Percentiles rank a stretch among this genome's conserved stretches.
Conservation (phyloP, 2,888 invertebrate species). For the Drosophila tripunctata region DNA sequence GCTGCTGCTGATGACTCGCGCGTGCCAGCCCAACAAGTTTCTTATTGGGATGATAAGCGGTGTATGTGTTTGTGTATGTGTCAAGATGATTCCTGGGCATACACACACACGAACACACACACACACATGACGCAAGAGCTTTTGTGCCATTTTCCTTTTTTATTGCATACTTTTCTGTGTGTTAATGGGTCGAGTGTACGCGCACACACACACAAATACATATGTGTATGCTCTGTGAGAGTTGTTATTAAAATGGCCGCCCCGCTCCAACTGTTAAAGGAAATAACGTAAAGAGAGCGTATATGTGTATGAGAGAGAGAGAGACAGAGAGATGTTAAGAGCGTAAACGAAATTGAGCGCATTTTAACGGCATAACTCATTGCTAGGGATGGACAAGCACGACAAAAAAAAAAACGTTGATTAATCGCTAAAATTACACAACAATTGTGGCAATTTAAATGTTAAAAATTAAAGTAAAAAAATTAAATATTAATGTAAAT, state of each 20-base stretch:
- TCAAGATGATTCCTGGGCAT: constrained; percentile 64
- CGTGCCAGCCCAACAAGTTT: constrained; percentile 71
- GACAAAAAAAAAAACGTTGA: no score
- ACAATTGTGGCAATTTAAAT: no score
- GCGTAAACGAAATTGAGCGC: no score
- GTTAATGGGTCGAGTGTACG: constrained; percentile 60
- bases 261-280: constrained; percentile 18
- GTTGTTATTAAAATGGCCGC: constrained; percentile 59
- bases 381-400: no score
- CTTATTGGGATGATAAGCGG: constrained; percentile 65
- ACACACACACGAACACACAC: no score
- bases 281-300: constrained; percentile 1
- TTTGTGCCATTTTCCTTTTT: constrained; percentile 42
- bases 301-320: no score
- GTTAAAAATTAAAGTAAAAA: no score
- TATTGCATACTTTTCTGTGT: constrained; percentile 77
- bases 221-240: constrained; percentile 34
- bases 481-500: no score
- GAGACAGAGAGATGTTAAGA: no score
- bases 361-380: no score
- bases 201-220: constrained; percentile 34
- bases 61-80: constrained; percentile 10
- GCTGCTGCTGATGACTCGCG: constrained; percentile 49
- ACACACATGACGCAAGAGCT: constrained; percentile 41
- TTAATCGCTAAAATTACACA: no score